Base-by-base conservation (phyloP, 2,888 invertebrate genomes). In the Lochmaea capreae region DNA sequence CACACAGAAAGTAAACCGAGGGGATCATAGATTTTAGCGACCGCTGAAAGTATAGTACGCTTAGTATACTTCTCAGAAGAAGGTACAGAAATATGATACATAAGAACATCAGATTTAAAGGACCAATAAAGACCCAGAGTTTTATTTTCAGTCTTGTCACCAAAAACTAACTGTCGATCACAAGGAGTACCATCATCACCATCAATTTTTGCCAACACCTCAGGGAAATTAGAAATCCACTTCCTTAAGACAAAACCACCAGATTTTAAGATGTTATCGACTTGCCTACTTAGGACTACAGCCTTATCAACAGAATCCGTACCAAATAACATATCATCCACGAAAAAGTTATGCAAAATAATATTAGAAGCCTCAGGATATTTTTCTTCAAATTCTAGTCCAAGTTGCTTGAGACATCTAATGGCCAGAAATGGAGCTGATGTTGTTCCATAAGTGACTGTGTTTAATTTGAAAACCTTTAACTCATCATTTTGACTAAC, bases 381-480 rank as follows among this genome's bases (percentile, higher is more conserved):
- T 5, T 33, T 12, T n/a, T 12, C 33, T 62, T 66, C 12, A 62
- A 33, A 66, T 57, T 73, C 42, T 9, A 67, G 22, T 8, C 63
- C 67, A 16, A 74, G 1, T 66, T 71, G 46, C 43, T 39, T 43
- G 6, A 71, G 22, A 46, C 52, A 63, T 63, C 58, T 26, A 26
- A 71, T 74, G 3, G 71, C 67, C 14, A 71, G 14, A 46, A 49
- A 74, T 9, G 71, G 61, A 12, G 74, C 67, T 18, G 54, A 22
- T 4, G 61, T 69, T 16, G 74, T 71, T 11, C 70, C 66, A 54
- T 69, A 69, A 12, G 67, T 71, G 18, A 71, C 71, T 4, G 71
- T 71, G 49, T 66, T 65, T 43, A 73, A 33, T 58, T 73, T 26
- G 52, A 43, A 67, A n/a, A 18, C 33, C 33, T 57, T 33, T 58